Evolutionary conservation across 2,113 vertebrate genomes (phyloP).

Genomic region (Oryzias woworae): DNA sequence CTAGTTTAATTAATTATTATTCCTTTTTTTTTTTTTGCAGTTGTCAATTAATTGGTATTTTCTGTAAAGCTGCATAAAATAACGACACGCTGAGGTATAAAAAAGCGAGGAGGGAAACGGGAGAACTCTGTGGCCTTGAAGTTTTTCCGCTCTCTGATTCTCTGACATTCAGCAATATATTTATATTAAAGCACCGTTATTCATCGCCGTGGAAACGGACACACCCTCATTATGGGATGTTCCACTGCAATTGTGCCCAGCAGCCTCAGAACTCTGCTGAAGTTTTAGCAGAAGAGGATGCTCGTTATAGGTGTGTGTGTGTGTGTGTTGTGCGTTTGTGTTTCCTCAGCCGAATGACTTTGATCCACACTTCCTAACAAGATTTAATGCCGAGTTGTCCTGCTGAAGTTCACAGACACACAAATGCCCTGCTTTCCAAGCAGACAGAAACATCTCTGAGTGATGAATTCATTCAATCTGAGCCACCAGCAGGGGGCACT

Average conservation of each 20-base stretch:
- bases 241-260: slow-evolving; percentile 49
- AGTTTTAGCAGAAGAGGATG: slow-evolving; percentile 18
- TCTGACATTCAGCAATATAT: slow-evolving; percentile 2
- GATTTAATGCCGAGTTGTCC: slow-evolving; percentile 58
- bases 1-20: background rate
- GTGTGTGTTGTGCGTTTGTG: slow-evolving; percentile 3
- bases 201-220: slow-evolving; percentile 41
- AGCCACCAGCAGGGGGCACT: slow-evolving; percentile 1
- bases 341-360: slow-evolving; percentile 34
- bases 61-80: background rate
- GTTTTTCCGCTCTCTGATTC: too few relatives aligned
- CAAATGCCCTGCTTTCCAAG: slow-evolving; percentile 29
- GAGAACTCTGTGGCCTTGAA: background rate
- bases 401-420: slow-evolving; percentile 20
- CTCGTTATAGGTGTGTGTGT: slow-evolving; percentile 25
- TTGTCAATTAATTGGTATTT: slow-evolving; percentile 26
- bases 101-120: background rate
- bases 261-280: slow-evolving; percentile 18
- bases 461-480: slow-evolving; percentile 3
- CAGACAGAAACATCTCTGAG: slow-evolving; percentile 7
- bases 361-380: slow-evolving; percentile 55
- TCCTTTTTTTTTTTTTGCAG: background rate
- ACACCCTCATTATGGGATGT: slow-evolving; percentile 52
- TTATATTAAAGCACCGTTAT: slow-evolving; percentile 4
- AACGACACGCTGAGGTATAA: too few relatives aligned